Conservation (phyloP, 2,113 vertebrate genomes). For the Erythrocercus mccallii region DNA sequence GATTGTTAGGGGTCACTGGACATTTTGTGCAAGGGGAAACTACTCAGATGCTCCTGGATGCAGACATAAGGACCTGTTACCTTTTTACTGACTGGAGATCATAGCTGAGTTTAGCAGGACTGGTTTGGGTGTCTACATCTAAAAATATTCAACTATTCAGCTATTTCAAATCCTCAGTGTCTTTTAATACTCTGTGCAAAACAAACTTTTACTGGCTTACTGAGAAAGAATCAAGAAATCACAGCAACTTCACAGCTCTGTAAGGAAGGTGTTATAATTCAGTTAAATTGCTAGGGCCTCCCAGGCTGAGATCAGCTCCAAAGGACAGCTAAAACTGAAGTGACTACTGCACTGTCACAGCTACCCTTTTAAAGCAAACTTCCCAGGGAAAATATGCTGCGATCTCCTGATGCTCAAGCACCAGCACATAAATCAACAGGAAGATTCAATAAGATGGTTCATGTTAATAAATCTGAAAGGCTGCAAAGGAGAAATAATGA, state of each 20-base stretch:
- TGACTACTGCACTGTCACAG: not conserved
- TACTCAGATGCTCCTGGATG: not conserved
- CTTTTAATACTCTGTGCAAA: not conserved
- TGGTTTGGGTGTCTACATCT: not conserved
- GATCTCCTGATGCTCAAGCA: not conserved
- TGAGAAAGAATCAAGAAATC: not conserved
- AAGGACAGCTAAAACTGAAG: not conserved
- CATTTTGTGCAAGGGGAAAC: not conserved
- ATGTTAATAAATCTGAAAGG: not conserved
- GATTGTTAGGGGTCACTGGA: not conserved
- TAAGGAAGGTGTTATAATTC: not conserved
- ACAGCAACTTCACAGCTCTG: not conserved
- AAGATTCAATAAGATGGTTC: not conserved
- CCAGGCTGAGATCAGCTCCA: not conserved
- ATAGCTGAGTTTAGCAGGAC: not conserved
- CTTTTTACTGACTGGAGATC: not conserved
- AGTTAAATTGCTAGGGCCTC: not conserved
- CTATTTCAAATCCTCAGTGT: not conserved
- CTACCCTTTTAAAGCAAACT: not conserved
- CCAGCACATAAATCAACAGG: not conserved
- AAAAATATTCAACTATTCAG: not conserved
- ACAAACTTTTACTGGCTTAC: accelerated
- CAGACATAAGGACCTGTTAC: not conserved
- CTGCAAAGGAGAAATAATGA: not conserved
- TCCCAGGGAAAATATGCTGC: not conserved